Base-by-base conservation (phyloP, 2,797 vertebrate species). In the Triplophysa bombifrons region DNA sequence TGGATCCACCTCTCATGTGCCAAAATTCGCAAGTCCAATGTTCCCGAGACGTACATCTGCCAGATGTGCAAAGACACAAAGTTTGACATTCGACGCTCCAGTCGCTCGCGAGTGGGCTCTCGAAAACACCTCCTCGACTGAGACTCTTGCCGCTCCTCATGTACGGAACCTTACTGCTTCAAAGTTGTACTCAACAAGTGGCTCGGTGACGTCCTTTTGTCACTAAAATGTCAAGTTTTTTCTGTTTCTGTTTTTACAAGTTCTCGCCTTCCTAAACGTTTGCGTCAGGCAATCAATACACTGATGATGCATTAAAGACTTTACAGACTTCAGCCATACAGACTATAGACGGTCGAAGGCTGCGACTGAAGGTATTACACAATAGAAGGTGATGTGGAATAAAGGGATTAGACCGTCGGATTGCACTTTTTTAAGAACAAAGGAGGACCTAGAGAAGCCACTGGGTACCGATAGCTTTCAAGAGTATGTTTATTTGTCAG, bases 1-100 rank as follows among this genome's bases (percentile, higher is more conserved):
- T 99, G 98, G 98, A 95, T 99, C 84, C 98, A 99, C 90, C 93
- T 99, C 84, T 98, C 97, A 9, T 99, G 98, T 11, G 98, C 98
- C 50, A 99, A 99, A 88, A 98, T 99, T 90, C 96, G 97, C 82
- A 98, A 99, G 83, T 97, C 96, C 22, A 98, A 98, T 0, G 98
- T 99, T 69, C 98, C 98, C 0, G 97, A 99, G 93, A 93, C 96
- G 78, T 99, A 97, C 55, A 91, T 96, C 81, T 99, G 98, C 91
- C 97, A 98, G 91, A 95, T 93, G 91, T 99, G 98, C 94, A 92
- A 95, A 91, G 97, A 97, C 89, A 93, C 93, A 58, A 94, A 96
- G 84, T 92, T 94, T 19, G 96, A 98, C 83, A 95, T 96, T 87
- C 95, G 97, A 19, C 96, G 97, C n/a, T 98, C 98, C 12, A 95